Evolutionary conservation across 2,888 invertebrate genomes (phyloP).

Genomic region (Andrena fulva): DNA sequence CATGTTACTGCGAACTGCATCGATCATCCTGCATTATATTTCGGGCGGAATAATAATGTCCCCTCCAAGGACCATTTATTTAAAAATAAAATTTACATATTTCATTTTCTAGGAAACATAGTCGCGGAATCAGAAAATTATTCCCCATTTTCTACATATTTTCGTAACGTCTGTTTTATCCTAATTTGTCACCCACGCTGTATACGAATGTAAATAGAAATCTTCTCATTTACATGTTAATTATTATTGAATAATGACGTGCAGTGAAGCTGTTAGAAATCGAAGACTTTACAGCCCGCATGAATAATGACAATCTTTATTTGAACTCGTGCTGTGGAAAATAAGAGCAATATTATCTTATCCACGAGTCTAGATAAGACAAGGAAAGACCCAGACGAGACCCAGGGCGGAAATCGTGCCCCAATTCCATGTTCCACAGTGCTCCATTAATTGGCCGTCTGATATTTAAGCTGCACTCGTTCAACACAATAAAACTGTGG

Average conservation of each 20-base stretch:
- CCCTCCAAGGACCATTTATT: not conserved
- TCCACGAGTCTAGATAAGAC: conserved; percentile 75
- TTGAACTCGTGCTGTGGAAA: conserved; percentile 48
- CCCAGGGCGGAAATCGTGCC: conserved; percentile 52
- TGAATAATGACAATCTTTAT: conserved; percentile 61
- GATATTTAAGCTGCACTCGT: not conserved
- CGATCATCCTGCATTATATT: conserved; percentile 18
- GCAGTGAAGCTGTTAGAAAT: not conserved
- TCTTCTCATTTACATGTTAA: too few relatives aligned
- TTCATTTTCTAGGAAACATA: not conserved
- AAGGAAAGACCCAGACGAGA: conserved; percentile 59
- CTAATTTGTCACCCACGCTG: too few relatives aligned
- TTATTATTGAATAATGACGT: not conserved
- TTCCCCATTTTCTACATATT: too few relatives aligned
- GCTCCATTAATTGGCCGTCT: conserved; percentile 16
- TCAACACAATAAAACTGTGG: too few relatives aligned
- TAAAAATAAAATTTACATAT: not conserved
- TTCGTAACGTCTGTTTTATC: too few relatives aligned
- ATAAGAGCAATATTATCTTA: conserved; percentile 69
- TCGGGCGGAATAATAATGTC: not conserved
- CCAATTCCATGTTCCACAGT: conserved; percentile 47
- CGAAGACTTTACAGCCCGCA: conserved; percentile 18
- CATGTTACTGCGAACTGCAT: conserved; percentile 5
- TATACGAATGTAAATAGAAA: too few relatives aligned
- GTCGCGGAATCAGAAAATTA: too few relatives aligned